Conservation (phyloP, 2,113 vertebrate species). For the Bostrychus sinensis region DNA sequence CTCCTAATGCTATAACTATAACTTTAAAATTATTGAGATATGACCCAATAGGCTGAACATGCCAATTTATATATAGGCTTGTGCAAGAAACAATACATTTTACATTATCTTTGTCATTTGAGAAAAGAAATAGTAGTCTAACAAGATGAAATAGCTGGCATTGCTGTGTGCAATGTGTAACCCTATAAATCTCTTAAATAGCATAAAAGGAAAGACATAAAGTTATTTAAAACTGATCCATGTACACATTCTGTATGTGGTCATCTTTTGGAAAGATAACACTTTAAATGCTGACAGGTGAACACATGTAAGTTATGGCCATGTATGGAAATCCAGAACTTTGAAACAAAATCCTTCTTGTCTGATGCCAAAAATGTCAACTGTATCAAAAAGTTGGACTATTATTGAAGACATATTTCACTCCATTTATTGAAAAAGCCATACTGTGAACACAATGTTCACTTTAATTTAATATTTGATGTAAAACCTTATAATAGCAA, state of each 20-base stretch:
- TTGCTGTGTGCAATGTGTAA: constrained; percentile 17
- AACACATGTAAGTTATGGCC: constrained; percentile 32
- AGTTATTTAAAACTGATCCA: constrained; percentile 7
- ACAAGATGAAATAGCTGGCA: constrained; percentile 18
- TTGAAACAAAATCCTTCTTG: constrained; percentile 53
- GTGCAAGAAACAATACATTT: constrained; percentile 37
- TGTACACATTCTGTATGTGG: constrained; percentile 15
- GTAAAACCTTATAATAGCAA: too few relatives aligned
- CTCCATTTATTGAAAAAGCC: background rate
- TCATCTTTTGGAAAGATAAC: constrained; percentile 21
- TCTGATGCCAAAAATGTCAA: constrained; percentile 26
- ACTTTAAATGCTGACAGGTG: constrained; percentile 41
- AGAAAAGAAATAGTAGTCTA: constrained; percentile 29
- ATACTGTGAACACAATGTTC: background rate
- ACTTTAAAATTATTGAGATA: background rate
- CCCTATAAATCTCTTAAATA: constrained; percentile 32
- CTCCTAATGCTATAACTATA: background rate
- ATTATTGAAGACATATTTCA: constrained; percentile 5
- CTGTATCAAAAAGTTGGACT: constrained; percentile 14
- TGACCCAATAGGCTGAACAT: constrained; percentile 12
- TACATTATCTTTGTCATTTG: constrained; percentile 16
- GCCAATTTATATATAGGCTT: constrained; percentile 14
- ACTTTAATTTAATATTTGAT: background rate
- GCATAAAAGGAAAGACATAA: constrained; percentile 21
- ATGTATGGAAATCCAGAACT: constrained; percentile 21